These are phyloP conservation scores for Ciconia stormi DNA, from an alignment of 2,113 vertebrate genomes.

Conservation along the genomic window DNA sequence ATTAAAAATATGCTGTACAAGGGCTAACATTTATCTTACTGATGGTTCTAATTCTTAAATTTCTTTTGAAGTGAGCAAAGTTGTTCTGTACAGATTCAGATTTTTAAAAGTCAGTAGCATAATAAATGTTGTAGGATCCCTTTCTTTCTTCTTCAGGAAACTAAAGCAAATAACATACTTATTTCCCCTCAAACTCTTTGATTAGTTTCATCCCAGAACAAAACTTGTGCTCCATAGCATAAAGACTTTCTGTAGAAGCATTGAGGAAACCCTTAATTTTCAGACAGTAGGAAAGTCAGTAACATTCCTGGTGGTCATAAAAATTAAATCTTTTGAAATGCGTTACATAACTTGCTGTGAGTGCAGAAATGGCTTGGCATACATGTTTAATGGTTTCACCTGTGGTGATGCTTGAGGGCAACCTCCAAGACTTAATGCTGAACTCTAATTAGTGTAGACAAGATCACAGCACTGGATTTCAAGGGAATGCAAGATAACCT, in stretches of 20 bases:
- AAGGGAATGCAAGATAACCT: constrained; percentile 39
- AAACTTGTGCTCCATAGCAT: neutral
- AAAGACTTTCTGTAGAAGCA: neutral
- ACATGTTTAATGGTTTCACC: constrained; percentile 25
- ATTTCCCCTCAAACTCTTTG: neutral
- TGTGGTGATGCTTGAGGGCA: constrained; percentile 43
- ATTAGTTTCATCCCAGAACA: neutral
- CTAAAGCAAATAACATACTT: neutral
- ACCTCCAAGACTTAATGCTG: constrained; percentile 23
- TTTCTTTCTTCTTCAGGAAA: neutral
- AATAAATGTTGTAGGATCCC: neutral
- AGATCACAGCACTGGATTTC: constrained; percentile 35
- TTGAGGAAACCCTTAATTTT: neutral
- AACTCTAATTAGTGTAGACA: constrained; percentile 55
- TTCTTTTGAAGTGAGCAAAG: neutral
- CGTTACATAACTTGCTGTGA: neutral
- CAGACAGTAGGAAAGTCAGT: neutral
- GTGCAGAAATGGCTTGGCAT: neutral
- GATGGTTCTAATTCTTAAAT: neutral
- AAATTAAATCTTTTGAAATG: neutral
- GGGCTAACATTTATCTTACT: neutral
- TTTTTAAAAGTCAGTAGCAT: neutral
- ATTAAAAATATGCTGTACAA: neutral
- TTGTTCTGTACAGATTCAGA: neutral
- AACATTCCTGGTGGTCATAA: neutral